phyloP scores from a whole-genome alignment of 2,113 vertebrate species.

The Myotis yumanensis region DNA sequence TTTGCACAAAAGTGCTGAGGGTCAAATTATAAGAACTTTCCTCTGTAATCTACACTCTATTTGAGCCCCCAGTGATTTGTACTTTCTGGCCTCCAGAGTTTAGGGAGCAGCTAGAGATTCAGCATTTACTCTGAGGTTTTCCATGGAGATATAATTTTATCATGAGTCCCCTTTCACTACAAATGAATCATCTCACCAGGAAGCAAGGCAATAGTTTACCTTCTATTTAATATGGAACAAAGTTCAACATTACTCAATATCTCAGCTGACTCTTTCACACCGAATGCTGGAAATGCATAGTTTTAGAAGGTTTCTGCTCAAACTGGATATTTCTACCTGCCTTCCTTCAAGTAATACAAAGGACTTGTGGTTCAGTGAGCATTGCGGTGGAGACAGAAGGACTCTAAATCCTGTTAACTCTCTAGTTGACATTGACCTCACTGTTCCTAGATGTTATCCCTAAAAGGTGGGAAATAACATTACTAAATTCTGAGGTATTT shows the following conservation, averaged over 20 bases:
- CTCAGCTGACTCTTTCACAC: not conserved
- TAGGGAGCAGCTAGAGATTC: not conserved
- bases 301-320: not conserved
- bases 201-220: slow-evolving; percentile 16
- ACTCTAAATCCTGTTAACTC: not conserved
- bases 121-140: not conserved
- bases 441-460: not conserved
- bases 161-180: not conserved
- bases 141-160: not conserved
- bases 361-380: not conserved
- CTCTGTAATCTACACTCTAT: not conserved
- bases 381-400: not conserved
- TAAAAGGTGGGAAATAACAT: not conserved
- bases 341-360: not conserved
- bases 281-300: not conserved
- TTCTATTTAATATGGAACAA: slow-evolving; percentile 48
- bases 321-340: not conserved
- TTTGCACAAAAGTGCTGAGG: slow-evolving; percentile 10
- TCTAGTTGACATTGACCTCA: not conserved
- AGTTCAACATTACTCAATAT: slow-evolving; percentile 28
- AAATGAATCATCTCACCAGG: slow-evolving; percentile 47
- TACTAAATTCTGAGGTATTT: not conserved
- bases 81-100: not conserved
- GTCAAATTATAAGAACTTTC: not conserved
- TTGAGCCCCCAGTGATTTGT: not conserved